A percentile compares a stretch with the other conserved stretches of the same genome.
Conservation (phyloP, 2,888 invertebrate species). For the Drosophila acutilabella region DNA sequence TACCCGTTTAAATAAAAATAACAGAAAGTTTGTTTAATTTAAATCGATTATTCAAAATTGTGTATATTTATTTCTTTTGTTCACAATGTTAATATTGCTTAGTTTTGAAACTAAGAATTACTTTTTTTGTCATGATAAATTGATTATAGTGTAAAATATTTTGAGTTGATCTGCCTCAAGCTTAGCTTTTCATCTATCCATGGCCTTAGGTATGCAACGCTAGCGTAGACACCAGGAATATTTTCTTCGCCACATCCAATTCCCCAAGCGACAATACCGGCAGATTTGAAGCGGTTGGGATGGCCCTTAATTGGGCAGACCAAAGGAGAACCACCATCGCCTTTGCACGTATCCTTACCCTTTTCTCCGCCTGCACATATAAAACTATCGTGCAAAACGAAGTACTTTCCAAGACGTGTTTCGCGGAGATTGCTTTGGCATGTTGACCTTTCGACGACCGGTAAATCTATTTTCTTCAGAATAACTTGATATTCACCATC, state of each 20-base stretch:
- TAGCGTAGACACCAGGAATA: slow-evolving; percentile 91
- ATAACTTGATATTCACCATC: slow-evolving; percentile 88
- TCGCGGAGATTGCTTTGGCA: slow-evolving; percentile 86
- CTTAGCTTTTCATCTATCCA: slow-evolving; percentile 89
- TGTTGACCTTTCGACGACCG: slow-evolving; percentile 87
- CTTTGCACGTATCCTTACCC: slow-evolving; percentile 90
- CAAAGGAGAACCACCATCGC: slow-evolving; percentile 92
- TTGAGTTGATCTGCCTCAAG: slow-evolving; percentile 52
- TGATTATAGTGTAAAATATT: slow-evolving; percentile 59
- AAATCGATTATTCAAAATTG: neutral
- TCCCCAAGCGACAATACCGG: slow-evolving; percentile 93
- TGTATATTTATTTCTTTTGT: slow-evolving; percentile 1
- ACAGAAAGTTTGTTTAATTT: neutral
- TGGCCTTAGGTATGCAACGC: slow-evolving; percentile 87
- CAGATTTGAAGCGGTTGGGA: slow-evolving; percentile 76
- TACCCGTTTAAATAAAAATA: too few species aligned
- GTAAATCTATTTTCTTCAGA: slow-evolving; percentile 90
- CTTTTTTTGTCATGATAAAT: neutral
- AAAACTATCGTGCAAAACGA: slow-evolving; percentile 89
- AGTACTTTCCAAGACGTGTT: slow-evolving; percentile 89
- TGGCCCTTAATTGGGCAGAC: slow-evolving; percentile 88
- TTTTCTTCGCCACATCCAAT: slow-evolving; percentile 90
- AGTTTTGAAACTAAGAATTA: neutral
- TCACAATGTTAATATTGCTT: neutral
- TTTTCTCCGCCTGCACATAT: slow-evolving; percentile 92